phyloP scores from a whole-genome alignment of 2,888 invertebrate species.

The Troilus luridus region DNA sequence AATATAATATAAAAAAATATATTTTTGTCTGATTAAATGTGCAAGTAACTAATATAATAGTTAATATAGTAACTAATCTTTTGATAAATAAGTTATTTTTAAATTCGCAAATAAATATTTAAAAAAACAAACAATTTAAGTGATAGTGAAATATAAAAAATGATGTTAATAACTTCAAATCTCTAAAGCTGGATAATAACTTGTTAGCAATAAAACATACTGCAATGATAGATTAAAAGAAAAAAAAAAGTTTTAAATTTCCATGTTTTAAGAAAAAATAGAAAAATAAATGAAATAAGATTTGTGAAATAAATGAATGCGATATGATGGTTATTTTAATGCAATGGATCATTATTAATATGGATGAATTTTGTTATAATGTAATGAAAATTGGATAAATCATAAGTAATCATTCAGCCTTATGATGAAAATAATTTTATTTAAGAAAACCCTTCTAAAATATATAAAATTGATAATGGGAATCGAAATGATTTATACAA shows the following conservation, averaged over 20 bases:
- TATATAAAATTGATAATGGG: neutral
- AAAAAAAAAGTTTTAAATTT: neutral
- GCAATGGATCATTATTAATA: neutral
- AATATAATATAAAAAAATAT: neutral
- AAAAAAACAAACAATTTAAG: neutral
- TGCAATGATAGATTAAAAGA: neutral
- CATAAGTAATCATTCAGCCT: neutral
- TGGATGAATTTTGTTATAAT: neutral
- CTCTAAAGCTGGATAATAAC: neutral
- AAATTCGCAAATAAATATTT: neutral
- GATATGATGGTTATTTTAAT: neutral
- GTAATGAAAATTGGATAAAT: neutral
- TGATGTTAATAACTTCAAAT: neutral
- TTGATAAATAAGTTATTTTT: neutral
- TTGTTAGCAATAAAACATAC: neutral
- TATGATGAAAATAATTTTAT: neutral
- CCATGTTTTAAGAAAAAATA: neutral
- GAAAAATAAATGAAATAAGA: neutral
- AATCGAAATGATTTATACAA: neutral
- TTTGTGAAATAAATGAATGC: neutral
- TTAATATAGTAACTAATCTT: neutral
- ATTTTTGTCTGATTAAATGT: no score
- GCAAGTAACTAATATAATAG: neutral
- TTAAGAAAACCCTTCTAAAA: neutral
- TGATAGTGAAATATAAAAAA: neutral